These are phyloP conservation scores for Adelognathus sp. DNA, from an alignment of 2,888 invertebrate genomes.

Conservation along the genomic window DNA sequence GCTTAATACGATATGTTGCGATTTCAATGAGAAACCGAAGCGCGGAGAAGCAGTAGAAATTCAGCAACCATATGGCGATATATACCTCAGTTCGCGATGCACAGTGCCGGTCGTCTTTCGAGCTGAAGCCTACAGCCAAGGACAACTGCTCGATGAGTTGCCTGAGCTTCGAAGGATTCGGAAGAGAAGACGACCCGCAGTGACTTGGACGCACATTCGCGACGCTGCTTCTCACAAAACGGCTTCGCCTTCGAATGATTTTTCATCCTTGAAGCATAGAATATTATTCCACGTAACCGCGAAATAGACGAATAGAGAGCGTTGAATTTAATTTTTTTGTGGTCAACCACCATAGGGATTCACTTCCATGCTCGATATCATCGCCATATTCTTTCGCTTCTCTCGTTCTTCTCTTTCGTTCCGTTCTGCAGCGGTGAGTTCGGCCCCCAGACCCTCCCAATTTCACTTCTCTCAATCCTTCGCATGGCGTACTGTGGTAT, in stretches of 20 bases:
- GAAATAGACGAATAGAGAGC: no score
- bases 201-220: background rate
- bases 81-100: background rate
- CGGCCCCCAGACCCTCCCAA: slow-evolving; percentile 60
- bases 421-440: slow-evolving; percentile 50
- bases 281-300: no score
- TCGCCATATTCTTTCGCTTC: slow-evolving; percentile 57
- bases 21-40: no score
- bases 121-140: background rate
- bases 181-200: slow-evolving; percentile 13
- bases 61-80: slow-evolving; percentile 34
- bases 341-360: slow-evolving; percentile 9
- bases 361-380: slow-evolving; percentile 29
- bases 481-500: slow-evolving; percentile 27
- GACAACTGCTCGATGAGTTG: slow-evolving; percentile 13
- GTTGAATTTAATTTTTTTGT: no score
- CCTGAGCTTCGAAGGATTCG: slow-evolving; percentile 29
- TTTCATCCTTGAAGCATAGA: background rate
- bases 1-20: no score
- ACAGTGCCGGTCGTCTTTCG: background rate
- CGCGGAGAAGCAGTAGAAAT: slow-evolving; percentile 38
- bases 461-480: slow-evolving; percentile 60
- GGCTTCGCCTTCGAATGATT: slow-evolving; percentile 3
- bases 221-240: background rate
- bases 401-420: slow-evolving; percentile 51